These are phyloP conservation scores for Rhinogobio ventralis DNA, from an alignment of 2,797 vertebrate genomes.

Conservation along the genomic window DNA sequence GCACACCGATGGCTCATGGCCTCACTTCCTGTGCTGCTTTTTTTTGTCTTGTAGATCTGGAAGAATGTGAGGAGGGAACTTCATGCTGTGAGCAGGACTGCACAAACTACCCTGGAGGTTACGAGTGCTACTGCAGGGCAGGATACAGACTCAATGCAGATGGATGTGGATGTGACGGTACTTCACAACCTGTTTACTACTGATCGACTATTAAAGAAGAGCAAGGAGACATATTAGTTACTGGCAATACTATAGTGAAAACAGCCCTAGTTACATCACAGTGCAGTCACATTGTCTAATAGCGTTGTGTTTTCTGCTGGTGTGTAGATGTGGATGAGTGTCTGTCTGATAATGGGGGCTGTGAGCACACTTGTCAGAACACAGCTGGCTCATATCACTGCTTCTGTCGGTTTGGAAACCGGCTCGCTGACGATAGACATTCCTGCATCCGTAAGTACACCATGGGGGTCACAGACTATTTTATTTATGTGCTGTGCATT, in stretches of 20 bases:
- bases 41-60: constrained; percentile 73
- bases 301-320: constrained; percentile 31
- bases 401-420: constrained; percentile 74
- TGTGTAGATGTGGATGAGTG: constrained; percentile 84
- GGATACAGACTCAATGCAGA: constrained; percentile 80
- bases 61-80: constrained; percentile 74
- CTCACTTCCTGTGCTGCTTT: constrained; percentile 16
- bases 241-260: not conserved
- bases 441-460: constrained; percentile 77
- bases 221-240: not conserved
- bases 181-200: not conserved
- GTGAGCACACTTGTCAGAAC: constrained; percentile 82
- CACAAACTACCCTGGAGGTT: constrained; percentile 83
- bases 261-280: not conserved
- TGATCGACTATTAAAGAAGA: not conserved
- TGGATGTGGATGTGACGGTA: constrained; percentile 84
- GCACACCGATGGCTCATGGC: constrained; percentile 9
- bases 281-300: not conserved
- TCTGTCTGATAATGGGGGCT: constrained; percentile 67
- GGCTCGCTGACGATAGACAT: constrained; percentile 74
- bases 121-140: constrained; percentile 81
- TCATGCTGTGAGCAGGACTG: constrained; percentile 86
- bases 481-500: not conserved
- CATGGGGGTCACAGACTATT: not conserved
- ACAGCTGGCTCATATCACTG: constrained; percentile 82